phyloP scores from a whole-genome alignment of 2,113 vertebrate species.

The Pycnonotus jocosus region DNA sequence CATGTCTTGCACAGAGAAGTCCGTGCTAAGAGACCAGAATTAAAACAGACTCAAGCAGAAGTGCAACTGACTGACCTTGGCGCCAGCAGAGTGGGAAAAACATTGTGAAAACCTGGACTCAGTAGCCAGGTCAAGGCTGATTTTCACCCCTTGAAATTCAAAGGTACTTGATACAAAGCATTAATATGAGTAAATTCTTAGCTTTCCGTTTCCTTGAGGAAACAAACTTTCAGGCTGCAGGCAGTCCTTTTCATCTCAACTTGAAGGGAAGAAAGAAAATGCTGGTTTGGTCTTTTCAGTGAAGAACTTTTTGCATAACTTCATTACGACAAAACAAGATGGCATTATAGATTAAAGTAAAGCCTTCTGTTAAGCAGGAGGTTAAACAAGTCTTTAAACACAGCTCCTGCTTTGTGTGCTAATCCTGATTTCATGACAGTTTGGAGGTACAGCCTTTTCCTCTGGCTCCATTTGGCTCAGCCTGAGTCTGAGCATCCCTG shows the following conservation, averaged over 20 bases:
- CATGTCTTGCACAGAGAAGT: not conserved
- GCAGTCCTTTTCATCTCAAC: constrained; percentile 21
- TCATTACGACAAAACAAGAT: constrained; percentile 7
- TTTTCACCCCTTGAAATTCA: constrained; percentile 10
- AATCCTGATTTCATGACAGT: not conserved
- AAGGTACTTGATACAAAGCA: not conserved
- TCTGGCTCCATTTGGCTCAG: not conserved
- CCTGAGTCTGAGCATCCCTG: not conserved
- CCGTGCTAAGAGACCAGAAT: not conserved
- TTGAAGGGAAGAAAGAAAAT: constrained; percentile 17
- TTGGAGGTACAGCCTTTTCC: not conserved
- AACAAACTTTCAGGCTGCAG: constrained; percentile 20
- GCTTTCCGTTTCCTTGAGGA: constrained; percentile 24
- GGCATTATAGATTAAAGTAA: not conserved
- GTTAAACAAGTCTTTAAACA: not conserved
- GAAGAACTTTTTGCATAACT: not conserved
- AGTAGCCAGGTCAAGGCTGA: not conserved
- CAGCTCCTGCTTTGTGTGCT: not conserved
- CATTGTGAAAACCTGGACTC: not conserved
- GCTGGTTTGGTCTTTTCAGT: not conserved
- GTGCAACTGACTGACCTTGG: not conserved
- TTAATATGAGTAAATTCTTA: not conserved
- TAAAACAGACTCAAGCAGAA: constrained; percentile 9
- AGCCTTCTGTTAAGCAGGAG: not conserved
- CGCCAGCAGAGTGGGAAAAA: not conserved